Conservation (phyloP, 2,888 invertebrate species). For the Neria commutata region DNA sequence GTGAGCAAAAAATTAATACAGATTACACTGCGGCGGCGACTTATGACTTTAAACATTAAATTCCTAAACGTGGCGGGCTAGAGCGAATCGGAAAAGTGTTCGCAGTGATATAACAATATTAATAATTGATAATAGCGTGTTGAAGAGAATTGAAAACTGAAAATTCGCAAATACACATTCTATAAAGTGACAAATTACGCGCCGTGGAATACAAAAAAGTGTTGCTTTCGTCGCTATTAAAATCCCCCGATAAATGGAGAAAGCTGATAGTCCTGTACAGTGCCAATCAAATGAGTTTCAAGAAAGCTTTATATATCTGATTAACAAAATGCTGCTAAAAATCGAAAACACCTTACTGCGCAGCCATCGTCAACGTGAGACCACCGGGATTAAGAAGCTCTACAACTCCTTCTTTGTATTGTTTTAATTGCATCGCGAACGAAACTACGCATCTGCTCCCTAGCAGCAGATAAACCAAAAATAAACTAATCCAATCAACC, state of each 20-base stretch:
- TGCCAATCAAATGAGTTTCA: slow-evolving; percentile 57
- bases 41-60: no score
- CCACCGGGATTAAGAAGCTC: slow-evolving; percentile 83
- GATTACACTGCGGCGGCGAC: no score
- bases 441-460: no score
- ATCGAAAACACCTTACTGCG: slow-evolving; percentile 77
- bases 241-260: slow-evolving; percentile 57
- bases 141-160: no score
- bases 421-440: slow-evolving; percentile 68
- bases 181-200: slow-evolving; percentile 7
- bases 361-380: slow-evolving; percentile 82
- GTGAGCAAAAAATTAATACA: no score
- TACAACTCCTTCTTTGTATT: slow-evolving; percentile 88
- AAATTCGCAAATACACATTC: background rate
- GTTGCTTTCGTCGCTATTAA: slow-evolving; percentile 27
- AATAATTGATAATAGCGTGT: no score
- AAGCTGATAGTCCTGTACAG: slow-evolving; percentile 50
- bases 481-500: no score
- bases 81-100: no score
- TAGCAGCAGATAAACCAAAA: slow-evolving; percentile 24
- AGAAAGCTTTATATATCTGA: slow-evolving; percentile 58
- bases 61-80: no score
- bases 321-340: slow-evolving; percentile 72
- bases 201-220: slow-evolving; percentile 21
- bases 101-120: no score